Evolutionary conservation across 2,113 vertebrate genomes (phyloP), one percentile per base, ranked within the genome.

Genomic region (Rhombomys opimus): DNA sequence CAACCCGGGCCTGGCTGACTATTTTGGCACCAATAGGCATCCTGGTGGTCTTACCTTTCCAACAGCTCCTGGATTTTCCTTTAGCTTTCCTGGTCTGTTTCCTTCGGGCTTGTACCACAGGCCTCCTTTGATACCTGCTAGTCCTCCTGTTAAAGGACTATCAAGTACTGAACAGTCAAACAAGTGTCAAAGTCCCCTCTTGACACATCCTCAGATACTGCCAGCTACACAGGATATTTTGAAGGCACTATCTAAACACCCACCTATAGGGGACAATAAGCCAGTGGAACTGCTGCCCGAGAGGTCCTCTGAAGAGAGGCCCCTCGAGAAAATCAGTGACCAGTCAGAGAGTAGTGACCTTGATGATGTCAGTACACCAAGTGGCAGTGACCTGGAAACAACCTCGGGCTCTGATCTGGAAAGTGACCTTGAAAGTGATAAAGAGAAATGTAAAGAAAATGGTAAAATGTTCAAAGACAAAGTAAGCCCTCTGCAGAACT

Each of bases 311-410:
- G 99, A 99, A 98, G 98, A 98, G 98, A 99, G 99, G 97, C 99
- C 97, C 95, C 98, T 98, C 97, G 99, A 99, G 98, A 99, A 99
- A 98, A 99, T 99, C 98, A 99, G 99, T 97, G 99, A 99, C 99
- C 99, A 99, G 95, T 99, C 99, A 81, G 99, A 99, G 99, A 99
- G 99, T 99, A 99, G 99, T 95, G 99, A 99, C 98, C 99, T 99
- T 98, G 99, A 99, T 72, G 99, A 99, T 98, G 99, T 99, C 98
- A 99, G 99, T 99, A 99, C 99, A 14, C 99, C 99, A 97, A 99
- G 99, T 96, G 99, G 99, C 98, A 99, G 99, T 98, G 99, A 99
- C 98, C 98, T 99, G 97, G 99, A 99, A 98, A 99, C 99, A 97
- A 99, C 99, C 96, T 99, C 99, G 67, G 99, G 99, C 98, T 99